These are phyloP conservation scores for Drosophila kepulauana DNA, from an alignment of 1,140 invertebrate species.

Conservation along the genomic window DNA sequence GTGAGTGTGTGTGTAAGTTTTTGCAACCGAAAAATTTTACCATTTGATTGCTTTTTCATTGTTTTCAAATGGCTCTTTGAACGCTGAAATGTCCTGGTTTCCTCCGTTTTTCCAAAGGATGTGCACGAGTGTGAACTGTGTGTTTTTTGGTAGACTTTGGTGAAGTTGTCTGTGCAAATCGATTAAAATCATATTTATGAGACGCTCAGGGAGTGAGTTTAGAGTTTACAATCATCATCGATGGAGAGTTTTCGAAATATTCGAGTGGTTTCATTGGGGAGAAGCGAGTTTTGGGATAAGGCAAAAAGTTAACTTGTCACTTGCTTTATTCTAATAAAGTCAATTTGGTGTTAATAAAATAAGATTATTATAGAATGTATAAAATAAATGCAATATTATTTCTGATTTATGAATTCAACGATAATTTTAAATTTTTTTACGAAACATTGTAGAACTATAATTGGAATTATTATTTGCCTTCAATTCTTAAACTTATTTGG, in stretches of 20 bases:
- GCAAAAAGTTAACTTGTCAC: not conserved
- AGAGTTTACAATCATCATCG: not conserved
- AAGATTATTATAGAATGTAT: too few species aligned
- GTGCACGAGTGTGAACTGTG: not conserved
- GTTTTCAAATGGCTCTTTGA: conserved; percentile 75
- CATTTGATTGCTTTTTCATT: conserved; percentile 82
- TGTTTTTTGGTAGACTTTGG: not conserved
- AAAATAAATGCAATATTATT: too few species aligned
- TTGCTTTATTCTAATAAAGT: too few species aligned
- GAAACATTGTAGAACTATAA: too few species aligned
- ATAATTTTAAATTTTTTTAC: too few species aligned
- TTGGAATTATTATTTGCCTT: too few species aligned
- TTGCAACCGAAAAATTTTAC: conserved; percentile 41
- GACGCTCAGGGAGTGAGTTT: conserved; percentile 30
- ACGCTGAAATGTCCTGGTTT: conserved; percentile 16
- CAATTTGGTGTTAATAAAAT: too few species aligned
- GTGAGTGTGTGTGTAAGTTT: conserved; percentile 43
- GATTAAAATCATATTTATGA: conserved; percentile 80
- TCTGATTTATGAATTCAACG: too few species aligned
- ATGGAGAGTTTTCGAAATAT: not conserved
- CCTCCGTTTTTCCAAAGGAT: not conserved
- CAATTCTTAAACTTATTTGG: too few species aligned
- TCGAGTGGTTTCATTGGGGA: not conserved
- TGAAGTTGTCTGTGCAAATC: conserved; percentile 59
- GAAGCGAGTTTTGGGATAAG: not conserved